Base-by-base conservation (phyloP, 2,113 vertebrate species). In the Catharus minimus region DNA sequence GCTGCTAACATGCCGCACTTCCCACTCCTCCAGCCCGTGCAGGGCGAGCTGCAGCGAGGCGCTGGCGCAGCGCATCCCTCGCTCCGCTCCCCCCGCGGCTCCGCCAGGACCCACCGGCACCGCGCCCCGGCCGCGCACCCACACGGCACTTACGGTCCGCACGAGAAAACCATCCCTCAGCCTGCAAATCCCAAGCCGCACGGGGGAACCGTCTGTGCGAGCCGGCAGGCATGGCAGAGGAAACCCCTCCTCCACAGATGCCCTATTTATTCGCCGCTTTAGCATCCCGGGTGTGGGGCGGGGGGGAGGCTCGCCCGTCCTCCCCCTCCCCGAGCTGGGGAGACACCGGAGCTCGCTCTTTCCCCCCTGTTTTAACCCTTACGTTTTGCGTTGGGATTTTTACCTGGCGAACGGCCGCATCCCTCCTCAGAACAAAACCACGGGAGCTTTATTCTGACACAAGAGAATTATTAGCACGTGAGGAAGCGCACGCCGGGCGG, bases 81-180 rank as follows among this genome's bases (percentile, higher is more conserved):
- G 93, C 91, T 52, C 90, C 50, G 49, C 24, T 57, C 15, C 62
- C 56, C 88, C 91, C 76, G 60, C 82, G 19, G 77, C 71, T 27
- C 62, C 61, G 4, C 65, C 60, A 13, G 39, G 83, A 62, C 44
- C 90, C 92, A 38, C 81, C 53, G 8, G 46, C 23, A 71, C 89
- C 92, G 8, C 55, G 30, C 24, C 67, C 89, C 81, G 21, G 21
- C 84, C 24, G 57, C 71, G n/a, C 56, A 76, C 67, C 81, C 57
- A 86, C 93, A 90, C 30, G 68, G 95, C 96, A 98, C 98, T 98
- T 97, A 98, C 97, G 95, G 96, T 97, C 92, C 60, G 91, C 91
- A 93, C 87, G 97, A 91, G 87, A 96, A 97, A 95, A 97, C 86
- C 97, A 98, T 98, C 96, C 97, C 97, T 97, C 90, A 71, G 85